A percentile compares a stretch with the other conserved stretches of the same genome.
phyloP scores from a whole-genome alignment of 2,888 invertebrate species.

The Matsumyia berberina region DNA sequence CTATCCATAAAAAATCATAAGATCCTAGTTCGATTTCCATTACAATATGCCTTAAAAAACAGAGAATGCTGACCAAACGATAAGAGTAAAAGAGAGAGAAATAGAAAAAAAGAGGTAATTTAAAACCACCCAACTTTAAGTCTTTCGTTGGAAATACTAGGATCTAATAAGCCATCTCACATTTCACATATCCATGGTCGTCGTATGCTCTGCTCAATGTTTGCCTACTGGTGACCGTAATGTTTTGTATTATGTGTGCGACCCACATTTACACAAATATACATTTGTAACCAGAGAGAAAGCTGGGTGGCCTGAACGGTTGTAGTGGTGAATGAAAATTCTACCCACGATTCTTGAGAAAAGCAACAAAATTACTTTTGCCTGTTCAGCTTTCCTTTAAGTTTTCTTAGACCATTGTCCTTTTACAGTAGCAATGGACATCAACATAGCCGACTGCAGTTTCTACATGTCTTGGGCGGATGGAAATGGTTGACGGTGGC shows the following conservation, averaged over 20 bases:
- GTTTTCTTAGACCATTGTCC: constrained; percentile 67
- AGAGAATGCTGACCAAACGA: constrained; percentile 18
- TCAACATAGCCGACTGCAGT: constrained; percentile 53
- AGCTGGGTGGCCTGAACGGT: neutral
- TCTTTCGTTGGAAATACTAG: constrained; percentile 37
- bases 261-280: constrained; percentile 32
- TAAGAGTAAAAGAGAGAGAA: neutral
- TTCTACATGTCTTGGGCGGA: constrained; percentile 24
- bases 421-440: constrained; percentile 43
- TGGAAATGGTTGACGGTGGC: constrained; percentile 26
- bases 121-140: constrained; percentile 24
- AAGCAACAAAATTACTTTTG: constrained; percentile 81
- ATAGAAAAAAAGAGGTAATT: constrained; percentile 10
- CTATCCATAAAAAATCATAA: neutral
- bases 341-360: constrained; percentile 63
- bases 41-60: constrained; percentile 2
- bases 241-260: constrained; percentile 45
- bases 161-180: constrained; percentile 47
- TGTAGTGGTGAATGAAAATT: constrained; percentile 48
- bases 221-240: constrained; percentile 61
- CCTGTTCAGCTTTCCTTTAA: constrained; percentile 76
- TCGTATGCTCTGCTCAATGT: constrained; percentile 45
- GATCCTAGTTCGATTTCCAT: constrained; percentile 7
- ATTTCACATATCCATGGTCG: constrained; percentile 50
- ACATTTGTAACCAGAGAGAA: constrained; percentile 1